Evolutionary conservation across 2,888 invertebrate genomes (phyloP).

Genomic region (Machimus rusticus): DNA sequence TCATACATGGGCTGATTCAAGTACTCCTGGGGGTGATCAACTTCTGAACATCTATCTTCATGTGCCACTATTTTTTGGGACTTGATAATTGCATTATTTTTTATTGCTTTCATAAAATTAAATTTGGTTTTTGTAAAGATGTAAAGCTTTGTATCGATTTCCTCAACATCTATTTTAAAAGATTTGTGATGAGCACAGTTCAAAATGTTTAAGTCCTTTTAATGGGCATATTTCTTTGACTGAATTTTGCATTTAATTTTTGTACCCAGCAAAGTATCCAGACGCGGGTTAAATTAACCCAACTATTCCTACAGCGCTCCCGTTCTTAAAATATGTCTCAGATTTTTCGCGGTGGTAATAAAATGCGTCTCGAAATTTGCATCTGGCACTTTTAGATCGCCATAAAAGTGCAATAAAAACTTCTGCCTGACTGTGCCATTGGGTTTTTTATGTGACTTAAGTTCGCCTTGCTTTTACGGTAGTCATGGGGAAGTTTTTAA

Average conservation of each 20-base stretch:
- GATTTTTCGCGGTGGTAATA: not conserved
- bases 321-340: not conserved
- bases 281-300: too few species aligned
- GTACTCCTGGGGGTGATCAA: too few species aligned
- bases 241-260: not conserved
- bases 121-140: too few species aligned
- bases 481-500: not conserved
- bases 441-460: not conserved
- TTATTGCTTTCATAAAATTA: too few species aligned
- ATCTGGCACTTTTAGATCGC: not conserved
- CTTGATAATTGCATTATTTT: too few species aligned
- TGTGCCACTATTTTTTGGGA: too few species aligned
- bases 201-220: not conserved
- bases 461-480: not conserved
- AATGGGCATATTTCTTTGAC: not conserved
- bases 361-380: not conserved
- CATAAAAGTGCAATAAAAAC: not conserved
- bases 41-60: too few species aligned
- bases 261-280: too few species aligned
- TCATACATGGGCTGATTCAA: too few species aligned
- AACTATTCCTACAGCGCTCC: not conserved
- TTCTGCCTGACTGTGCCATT: not conserved
- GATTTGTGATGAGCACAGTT: too few species aligned
- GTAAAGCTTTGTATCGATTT: too few species aligned
- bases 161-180: too few species aligned